Base-by-base conservation (phyloP, 2,113 vertebrate genomes). In the Alaudala cheleensis region DNA sequence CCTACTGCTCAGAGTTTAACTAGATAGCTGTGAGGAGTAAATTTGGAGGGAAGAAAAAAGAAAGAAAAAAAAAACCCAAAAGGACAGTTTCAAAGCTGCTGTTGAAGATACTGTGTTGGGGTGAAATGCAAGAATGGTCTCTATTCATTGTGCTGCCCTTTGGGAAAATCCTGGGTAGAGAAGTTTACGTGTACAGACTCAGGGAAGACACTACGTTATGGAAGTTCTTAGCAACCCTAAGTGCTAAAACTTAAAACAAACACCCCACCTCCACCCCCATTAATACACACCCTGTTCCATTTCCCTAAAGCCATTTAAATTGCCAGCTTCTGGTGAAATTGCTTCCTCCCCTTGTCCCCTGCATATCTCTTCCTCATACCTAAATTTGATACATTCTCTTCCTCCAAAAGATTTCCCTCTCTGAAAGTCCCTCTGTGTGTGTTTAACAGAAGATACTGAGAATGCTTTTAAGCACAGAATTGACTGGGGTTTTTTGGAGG, bases 321-420 rank as follows among this genome's bases (percentile, higher is more conserved):
- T 72, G 37, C 72, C 29, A 81, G 14, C 67, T 93, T 50, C 64
- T 54, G 56, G 47, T 66, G 64, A 80, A 86, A 51, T 37, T 93
- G 44, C 44, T 56, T 93, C 87, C 61, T 86, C 56, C n/a, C 56
- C 53, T 83, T 73, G 0, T 92, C 40, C 21, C 90, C 95, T 97
- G 93, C 72, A 56, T 96, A 76, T 96, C 93, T 95, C 96, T 97
- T 93, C 84, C 70, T 93, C 40, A 11, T 85, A 40, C 60, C 78
- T 93, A 91, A 83, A 73, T 90, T 71, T 88, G 53, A 58, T 88
- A 51, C 0, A 2, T 91, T 79, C 82, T 86, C 50, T 93, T 92
- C 74, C 58, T 92, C 84, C 24, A 45, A 47, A 96, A 64, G 51
- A 62, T 72, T 85, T 85, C 34, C 8, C 15, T 77, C 24, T 77